phyloP scores from a whole-genome alignment of 2,888 invertebrate species.

The Conchocele bisecta region DNA sequence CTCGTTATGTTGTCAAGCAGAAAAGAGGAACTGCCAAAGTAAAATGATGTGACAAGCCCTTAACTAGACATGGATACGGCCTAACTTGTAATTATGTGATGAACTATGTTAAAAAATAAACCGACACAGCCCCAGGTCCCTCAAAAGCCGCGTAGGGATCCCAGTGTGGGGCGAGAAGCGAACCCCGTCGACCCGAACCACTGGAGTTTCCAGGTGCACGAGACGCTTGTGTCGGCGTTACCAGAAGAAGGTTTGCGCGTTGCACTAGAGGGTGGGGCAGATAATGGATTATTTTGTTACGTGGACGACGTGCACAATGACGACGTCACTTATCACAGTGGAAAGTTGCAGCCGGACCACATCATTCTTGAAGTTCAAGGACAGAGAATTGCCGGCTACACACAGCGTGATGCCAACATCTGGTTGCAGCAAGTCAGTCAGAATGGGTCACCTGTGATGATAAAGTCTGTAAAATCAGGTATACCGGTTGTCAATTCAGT shows the following conservation, averaged over 20 bases:
- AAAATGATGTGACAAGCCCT: neutral
- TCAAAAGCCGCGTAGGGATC: conserved; percentile 49
- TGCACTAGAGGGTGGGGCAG: conserved; percentile 84
- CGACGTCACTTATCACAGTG: conserved; percentile 80
- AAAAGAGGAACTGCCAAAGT: too few species aligned
- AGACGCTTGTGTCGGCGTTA: conserved; percentile 82
- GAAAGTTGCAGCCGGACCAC: conserved; percentile 80
- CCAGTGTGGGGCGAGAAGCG: conserved; percentile 47
- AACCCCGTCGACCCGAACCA: conserved; percentile 70
- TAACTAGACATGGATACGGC: neutral
- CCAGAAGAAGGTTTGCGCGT: conserved; percentile 83
- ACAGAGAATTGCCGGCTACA: conserved; percentile 85
- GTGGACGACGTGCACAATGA: conserved; percentile 76
- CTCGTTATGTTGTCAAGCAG: conserved; percentile 17
- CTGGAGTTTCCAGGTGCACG: conserved; percentile 83
- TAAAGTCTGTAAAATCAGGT: conserved; percentile 85
- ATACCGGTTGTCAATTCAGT: too few species aligned
- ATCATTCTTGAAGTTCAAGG: conserved; percentile 85
- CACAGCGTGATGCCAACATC: conserved; percentile 84
- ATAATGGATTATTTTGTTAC: conserved; percentile 82
- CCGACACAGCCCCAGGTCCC: conserved; percentile 60
- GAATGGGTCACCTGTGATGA: conserved; percentile 84
- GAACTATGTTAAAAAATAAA: conserved; percentile 63
- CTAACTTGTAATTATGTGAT: conserved; percentile 16
- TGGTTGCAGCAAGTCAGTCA: conserved; percentile 85